phyloP scores from a whole-genome alignment of 2,888 invertebrate genomes.

The Myopa tessellatipennis region DNA sequence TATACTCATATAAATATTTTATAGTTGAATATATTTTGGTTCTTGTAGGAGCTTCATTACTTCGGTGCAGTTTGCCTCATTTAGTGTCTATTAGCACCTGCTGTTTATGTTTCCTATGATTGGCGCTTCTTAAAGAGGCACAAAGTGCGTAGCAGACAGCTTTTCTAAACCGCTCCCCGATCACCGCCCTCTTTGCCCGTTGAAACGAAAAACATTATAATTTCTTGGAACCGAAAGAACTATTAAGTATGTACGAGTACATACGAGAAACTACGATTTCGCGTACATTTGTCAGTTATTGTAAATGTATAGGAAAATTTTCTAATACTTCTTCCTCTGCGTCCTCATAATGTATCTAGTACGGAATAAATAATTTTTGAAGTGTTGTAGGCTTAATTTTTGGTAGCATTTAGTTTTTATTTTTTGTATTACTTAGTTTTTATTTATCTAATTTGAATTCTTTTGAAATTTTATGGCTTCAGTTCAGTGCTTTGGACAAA shows the following conservation, averaged over 20 bases:
- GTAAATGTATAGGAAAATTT: too few species aligned
- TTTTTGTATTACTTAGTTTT: too few species aligned
- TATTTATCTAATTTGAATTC: neutral
- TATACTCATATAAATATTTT: too few species aligned
- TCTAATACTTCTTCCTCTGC: too few species aligned
- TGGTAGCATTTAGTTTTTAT: neutral
- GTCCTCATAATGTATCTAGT: too few species aligned
- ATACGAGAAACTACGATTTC: too few species aligned
- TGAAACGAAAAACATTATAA: too few species aligned
- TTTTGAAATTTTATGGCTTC: slow-evolving; percentile 11
- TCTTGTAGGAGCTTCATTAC: neutral
- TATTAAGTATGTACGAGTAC: neutral
- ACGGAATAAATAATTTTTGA: neutral
- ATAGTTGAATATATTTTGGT: neutral
- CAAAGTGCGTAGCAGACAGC: neutral
- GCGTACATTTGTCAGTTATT: too few species aligned
- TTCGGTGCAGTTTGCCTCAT: neutral
- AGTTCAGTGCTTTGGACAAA: slow-evolving; percentile 13
- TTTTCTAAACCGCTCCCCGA: neutral
- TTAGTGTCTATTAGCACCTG: neutral
- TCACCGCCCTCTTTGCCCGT: neutral
- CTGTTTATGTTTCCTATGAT: neutral
- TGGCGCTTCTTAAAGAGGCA: neutral
- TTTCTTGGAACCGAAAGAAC: neutral
- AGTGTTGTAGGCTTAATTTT: slow-evolving; percentile 14